phyloP scores from a whole-genome alignment of 1,140 invertebrate species.

The Dendroctonus ponderosae region DNA sequence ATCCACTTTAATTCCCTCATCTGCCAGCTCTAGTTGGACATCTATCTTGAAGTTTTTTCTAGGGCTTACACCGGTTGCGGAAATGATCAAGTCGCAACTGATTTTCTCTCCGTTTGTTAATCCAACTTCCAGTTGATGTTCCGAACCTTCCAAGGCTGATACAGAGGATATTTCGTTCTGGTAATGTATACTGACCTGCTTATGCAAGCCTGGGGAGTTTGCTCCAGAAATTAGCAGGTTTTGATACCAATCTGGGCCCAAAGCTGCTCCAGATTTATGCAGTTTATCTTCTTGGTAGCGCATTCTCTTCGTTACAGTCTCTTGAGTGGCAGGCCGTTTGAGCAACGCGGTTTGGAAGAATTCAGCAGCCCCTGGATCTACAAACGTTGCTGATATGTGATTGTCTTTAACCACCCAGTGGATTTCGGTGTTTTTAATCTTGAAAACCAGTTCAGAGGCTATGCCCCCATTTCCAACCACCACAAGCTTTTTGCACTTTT shows the following conservation, averaged over 20 bases:
- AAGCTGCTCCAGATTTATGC: constrained; percentile 69
- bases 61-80: constrained; percentile 90
- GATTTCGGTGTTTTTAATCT: constrained; percentile 79
- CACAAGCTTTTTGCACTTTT: constrained; percentile 67
- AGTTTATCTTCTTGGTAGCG: constrained; percentile 63
- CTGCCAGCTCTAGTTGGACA: constrained; percentile 61
- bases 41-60: constrained; percentile 61
- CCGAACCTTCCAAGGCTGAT: constrained; percentile 5
- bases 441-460: constrained; percentile 91
- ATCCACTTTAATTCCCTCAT: constrained; percentile 81
- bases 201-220: constrained; percentile 53
- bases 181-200: constrained; percentile 61
- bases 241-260: constrained; percentile 93
- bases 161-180: constrained; percentile 67
- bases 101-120: constrained; percentile 74
- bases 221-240: constrained; percentile 65
- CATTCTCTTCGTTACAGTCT: constrained; percentile 62
- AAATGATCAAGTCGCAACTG: constrained; percentile 90
- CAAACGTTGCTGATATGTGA: constrained; percentile 88
- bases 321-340: constrained; percentile 34
- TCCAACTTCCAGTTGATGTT: constrained; percentile 71
- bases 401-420: constrained; percentile 93
- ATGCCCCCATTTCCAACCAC: constrained; percentile 97
- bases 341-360: constrained; percentile 71
- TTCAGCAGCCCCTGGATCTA: constrained; percentile 93